Evolutionary conservation across 2,113 vertebrate species (phyloP), one percentile per base, ranked within the genome.

Genomic region (Nothobranchius kuhntae): DNA sequence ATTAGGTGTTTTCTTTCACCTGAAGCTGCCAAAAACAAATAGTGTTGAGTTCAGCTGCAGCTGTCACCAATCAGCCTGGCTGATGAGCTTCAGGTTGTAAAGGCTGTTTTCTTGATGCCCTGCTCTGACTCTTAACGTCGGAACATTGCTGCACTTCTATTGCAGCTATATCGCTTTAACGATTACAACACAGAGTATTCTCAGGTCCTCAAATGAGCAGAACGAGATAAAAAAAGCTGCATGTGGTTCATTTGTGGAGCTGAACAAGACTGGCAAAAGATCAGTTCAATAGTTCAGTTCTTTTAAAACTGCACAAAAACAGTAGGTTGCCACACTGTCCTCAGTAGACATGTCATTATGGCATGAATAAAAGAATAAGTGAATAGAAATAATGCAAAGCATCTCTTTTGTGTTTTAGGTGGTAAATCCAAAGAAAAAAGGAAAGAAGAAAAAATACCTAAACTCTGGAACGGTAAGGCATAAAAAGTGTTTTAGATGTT

Each of bases 391-490:
- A 2, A 7, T 63, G 7, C 9, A 4, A 14, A 30, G 30, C 4
- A 40, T 40, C 38, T 40, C 1, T 8, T 2, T 3, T n/a, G 8
- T 17, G 53, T 47, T 66, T 63, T 70, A 99, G 98, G 98, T 99
- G 88, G 90, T 99, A 91, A 99, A 99, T 92, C 95, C 93, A 74
- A 99, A 98, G 91, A 99, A 99, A 89, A 98, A 96, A 90, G 95
- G 89, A 52, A 98, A 95, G 91, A 99, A 98, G 95, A 99, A 98
- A 94, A 99, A 98, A 74, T 99, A 99, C 35, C 82, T 93, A 68
- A 99, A 99, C 93, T 99, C 98, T 82, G 98, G 98, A 93, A 99
- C 97, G 81, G 98, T 99, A 93, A 86, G 82, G 8, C 35, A 30
- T 38, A 13, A 45, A 46, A 13, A 30, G 30, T 30, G 4, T 30